Evolutionary conservation across 2,888 invertebrate genomes (phyloP), one percentile per base, ranked within the genome.

Genomic region (Heteromurus nitidus): DNA sequence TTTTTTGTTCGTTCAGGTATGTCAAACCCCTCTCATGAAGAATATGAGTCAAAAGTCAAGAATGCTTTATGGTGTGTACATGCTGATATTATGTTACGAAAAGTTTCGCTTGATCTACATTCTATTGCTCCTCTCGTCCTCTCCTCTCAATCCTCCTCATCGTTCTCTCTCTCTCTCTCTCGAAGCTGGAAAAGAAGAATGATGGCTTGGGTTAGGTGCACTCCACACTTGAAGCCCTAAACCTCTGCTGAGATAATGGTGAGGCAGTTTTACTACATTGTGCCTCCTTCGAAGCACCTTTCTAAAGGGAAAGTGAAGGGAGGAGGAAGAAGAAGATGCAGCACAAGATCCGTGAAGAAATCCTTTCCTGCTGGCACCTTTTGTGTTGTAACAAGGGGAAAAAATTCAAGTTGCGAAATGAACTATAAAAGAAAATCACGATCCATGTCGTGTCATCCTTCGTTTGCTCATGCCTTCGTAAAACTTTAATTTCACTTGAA

Each of bases 31-130:
- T 36, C 36, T 36, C 36, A 36, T 36, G 50, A 47, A 67, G 65
- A 75, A 75, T 75, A 75, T 79, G 64, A 79, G 72, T 65, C 72
- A 79, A 77, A 77, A 79, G 79, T 79, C 72, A 79, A 65, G 64
- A 53, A 79, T 79, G 72, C 31, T 72, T 79, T 79, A 79, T 79
- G 64, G 30, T 30, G 44, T 79, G 64, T 64, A 79, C 67, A 77
- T 77, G 68, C 60, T 69, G 70, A 79, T 65, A 65, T 28, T 7
- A 20, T 24, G 20, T 36, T 28, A 26, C 11, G 16, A 79, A n/a
- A 70, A 44, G 28, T 55, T 69, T 69, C 24, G 53, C 30, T 55
- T 76, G 76, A 76, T 76, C 76, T 22, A 76, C 76, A 65, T 76
- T 67, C 42, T 64, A 42, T n/a, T n/a, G n/a, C n/a, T n/a, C n/a